These are phyloP conservation scores for Indicator maculatus DNA, from an alignment of 2,113 vertebrate genomes.

Conservation along the genomic window DNA sequence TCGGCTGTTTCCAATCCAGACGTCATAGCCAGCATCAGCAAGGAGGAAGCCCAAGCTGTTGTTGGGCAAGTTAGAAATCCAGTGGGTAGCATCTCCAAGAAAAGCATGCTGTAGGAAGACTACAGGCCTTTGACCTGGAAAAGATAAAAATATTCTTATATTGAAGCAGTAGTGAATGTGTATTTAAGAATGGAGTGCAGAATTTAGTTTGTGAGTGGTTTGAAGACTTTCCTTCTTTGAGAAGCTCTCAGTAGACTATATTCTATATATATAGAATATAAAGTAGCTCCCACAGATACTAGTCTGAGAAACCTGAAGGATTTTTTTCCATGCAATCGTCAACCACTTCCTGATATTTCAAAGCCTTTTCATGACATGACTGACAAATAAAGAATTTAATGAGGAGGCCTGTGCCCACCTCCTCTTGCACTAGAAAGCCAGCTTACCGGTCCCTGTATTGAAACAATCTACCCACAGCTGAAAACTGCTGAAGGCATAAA, in stretches of 20 bases:
- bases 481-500: background rate
- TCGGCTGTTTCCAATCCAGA: constrained; percentile 94
- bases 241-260: background rate
- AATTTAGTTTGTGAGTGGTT: background rate
- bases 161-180: background rate
- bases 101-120: constrained; percentile 93
- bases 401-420: background rate
- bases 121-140: constrained; percentile 78
- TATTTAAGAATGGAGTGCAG: background rate
- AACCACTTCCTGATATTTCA: background rate
- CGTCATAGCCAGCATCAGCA: constrained; percentile 90
- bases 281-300: background rate
- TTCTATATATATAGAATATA: too few relatives aligned
- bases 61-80: constrained; percentile 89
- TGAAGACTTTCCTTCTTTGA: background rate
- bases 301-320: background rate
- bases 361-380: background rate
- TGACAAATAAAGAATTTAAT: background rate
- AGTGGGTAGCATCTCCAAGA: constrained; percentile 91
- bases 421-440: background rate
- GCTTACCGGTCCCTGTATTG: background rate
- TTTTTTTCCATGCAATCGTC: background rate
- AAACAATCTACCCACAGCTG: background rate
- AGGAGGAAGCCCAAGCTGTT: constrained; percentile 89
- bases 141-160: constrained; percentile 25